Percentiles rank a stretch among this genome's conserved stretches.
Conservation (phyloP, 2,113 vertebrate genomes). For the Dipodomys ordii region DNA sequence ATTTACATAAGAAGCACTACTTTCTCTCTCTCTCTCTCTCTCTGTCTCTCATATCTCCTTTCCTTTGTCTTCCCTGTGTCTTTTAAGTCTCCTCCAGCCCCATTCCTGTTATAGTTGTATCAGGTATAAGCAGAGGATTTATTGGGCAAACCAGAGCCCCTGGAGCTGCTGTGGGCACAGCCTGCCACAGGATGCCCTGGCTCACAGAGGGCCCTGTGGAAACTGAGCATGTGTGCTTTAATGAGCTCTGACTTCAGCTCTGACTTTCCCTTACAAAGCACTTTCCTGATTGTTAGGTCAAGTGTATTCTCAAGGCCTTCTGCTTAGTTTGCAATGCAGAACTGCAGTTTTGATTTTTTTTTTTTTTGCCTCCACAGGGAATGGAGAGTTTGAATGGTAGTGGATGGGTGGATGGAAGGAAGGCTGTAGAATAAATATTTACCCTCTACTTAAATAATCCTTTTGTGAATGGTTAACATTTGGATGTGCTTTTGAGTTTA, state of each 20-base stretch:
- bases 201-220: not conserved
- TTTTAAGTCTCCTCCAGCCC: not conserved
- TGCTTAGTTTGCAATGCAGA: conserved; percentile 31
- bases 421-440: not conserved
- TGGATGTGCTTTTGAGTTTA: not conserved
- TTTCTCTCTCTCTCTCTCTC: not conserved
- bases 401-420: not conserved
- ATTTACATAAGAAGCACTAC: not conserved
- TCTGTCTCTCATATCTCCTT: not conserved
- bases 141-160: not conserved
- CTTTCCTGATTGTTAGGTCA: not conserved
- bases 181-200: not conserved
- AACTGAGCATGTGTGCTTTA: not conserved
- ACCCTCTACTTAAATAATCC: not conserved
- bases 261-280: conserved; percentile 37
- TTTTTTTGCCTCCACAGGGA: not conserved
- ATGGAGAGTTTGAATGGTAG: not conserved
- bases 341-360: not conserved
- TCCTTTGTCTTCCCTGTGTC: not conserved
- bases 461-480: not conserved
- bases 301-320: not conserved
- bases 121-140: not conserved
- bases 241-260: not conserved
- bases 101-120: not conserved
- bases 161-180: not conserved